Conservation (phyloP, 2,113 vertebrate species). For the Thryonomys swinderianus region DNA sequence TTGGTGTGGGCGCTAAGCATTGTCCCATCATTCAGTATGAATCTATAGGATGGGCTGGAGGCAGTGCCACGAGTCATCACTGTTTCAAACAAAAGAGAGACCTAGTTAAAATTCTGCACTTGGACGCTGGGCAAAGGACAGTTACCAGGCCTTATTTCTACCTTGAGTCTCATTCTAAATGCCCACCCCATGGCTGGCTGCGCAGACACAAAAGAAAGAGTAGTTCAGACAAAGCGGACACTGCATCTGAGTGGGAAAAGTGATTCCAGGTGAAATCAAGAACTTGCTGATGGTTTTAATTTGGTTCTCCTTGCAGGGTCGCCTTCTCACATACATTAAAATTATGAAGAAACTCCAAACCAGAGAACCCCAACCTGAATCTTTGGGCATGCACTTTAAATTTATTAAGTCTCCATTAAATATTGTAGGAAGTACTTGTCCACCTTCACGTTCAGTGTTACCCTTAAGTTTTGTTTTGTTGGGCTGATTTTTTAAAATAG, state of each 20-base stretch:
- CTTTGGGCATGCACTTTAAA: conserved; percentile 41
- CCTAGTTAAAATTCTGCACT: conserved; percentile 82
- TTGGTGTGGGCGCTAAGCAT: conserved; percentile 97
- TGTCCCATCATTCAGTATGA: conserved; percentile 96
- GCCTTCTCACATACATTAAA: conserved; percentile 47
- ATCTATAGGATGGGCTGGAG: conserved; percentile 96
- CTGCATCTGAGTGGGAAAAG: background rate
- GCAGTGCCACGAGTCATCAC: conserved; percentile 97
- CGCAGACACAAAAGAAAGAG: conserved; percentile 43
- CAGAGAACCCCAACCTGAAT: conserved; percentile 23
- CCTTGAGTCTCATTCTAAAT: conserved; percentile 49
- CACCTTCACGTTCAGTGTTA: conserved; percentile 24
- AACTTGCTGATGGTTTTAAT: conserved; percentile 37
- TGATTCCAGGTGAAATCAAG: conserved; percentile 43
- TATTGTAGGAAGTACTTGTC: conserved; percentile 34
- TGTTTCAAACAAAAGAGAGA: conserved; percentile 86
- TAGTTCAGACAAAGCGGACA: conserved; percentile 46
- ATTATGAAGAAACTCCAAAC: conserved; percentile 53
- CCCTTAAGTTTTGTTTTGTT: background rate
- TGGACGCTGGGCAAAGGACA: conserved; percentile 68
- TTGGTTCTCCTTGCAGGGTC: conserved; percentile 49
- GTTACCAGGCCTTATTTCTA: conserved; percentile 64
- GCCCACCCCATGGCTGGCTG: conserved; percentile 25
- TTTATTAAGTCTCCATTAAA: conserved; percentile 50
- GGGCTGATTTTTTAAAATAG: conserved; percentile 40